Evolutionary conservation across 2,888 invertebrate species (phyloP).

Genomic region (Leptothorax acervorum): DNA sequence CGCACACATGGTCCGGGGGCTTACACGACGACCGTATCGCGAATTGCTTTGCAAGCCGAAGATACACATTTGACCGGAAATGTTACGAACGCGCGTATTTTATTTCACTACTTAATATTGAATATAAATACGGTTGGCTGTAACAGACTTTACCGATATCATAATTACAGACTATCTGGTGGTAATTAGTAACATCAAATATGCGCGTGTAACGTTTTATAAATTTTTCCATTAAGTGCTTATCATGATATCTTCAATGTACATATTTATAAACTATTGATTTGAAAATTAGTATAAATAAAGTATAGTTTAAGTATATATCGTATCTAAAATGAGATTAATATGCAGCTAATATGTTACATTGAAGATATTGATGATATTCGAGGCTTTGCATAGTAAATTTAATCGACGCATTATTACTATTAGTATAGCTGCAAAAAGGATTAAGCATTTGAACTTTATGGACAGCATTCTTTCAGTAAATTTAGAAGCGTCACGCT

Average conservation of each 20-base stretch:
- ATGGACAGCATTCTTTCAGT: not conserved
- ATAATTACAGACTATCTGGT: not conserved
- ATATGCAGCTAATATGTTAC: not conserved
- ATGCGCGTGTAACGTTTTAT: not conserved
- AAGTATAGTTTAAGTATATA: not conserved
- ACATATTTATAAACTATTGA: not conserved
- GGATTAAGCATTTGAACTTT: not conserved
- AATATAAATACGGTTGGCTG: not conserved
- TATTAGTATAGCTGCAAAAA: not conserved
- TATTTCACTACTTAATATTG: not conserved
- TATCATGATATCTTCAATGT: not conserved
- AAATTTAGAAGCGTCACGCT: not conserved
- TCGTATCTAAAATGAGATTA: not conserved
- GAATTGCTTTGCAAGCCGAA: constrained; percentile 2
- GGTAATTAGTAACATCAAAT: too few relatives aligned
- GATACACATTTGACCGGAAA: not conserved
- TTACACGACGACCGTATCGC: not conserved
- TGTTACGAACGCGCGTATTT: not conserved
- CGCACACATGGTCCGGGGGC: constrained; percentile 2
- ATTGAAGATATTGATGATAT: not conserved
- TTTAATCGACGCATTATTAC: not conserved
- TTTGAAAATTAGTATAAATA: not conserved
- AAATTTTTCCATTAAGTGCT: not conserved
- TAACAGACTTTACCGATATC: not conserved
- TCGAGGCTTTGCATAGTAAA: not conserved